Percentiles rank a stretch among this genome's conserved stretches.
These are phyloP conservation scores for Pterostichus niger DNA, from an alignment of 2,888 invertebrate species.

Conservation along the genomic window DNA sequence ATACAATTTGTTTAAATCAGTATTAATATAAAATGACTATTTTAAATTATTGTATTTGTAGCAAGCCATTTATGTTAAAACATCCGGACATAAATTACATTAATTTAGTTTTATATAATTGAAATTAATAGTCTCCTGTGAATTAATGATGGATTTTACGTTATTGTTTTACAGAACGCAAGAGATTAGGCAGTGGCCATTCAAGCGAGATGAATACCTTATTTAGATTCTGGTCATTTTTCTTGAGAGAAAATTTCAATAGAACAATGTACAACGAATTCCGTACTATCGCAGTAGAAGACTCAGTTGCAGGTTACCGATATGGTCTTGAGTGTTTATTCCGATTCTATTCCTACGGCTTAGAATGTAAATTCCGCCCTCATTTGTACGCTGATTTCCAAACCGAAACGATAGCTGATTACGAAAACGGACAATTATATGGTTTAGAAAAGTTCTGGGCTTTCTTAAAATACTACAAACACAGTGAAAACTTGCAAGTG, in stretches of 20 bases:
- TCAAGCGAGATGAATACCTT: conserved; percentile 99
- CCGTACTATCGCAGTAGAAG: conserved; percentile 93
- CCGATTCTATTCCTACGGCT: conserved; percentile 98
- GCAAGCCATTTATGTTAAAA: too few species aligned
- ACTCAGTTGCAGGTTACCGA: conserved; percentile 93
- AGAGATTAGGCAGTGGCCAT: conserved; percentile 94
- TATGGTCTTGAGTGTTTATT: conserved; percentile 93
- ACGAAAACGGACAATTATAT: conserved; percentile 95
- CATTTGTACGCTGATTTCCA: conserved; percentile 98
- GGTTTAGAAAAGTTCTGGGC: conserved; percentile 99
- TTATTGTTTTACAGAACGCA: conserved; percentile 85
- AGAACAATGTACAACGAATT: conserved; percentile 99
- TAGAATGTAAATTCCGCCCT: conserved; percentile 97
- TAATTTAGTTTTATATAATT: conserved; percentile 22
- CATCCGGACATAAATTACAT: conserved; percentile 11
- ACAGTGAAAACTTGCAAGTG: conserved; percentile 86
- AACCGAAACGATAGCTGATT: conserved; percentile 93
- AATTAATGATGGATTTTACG: conserved; percentile 32
- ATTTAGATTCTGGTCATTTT: conserved; percentile 99
- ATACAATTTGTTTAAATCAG: too few species aligned
- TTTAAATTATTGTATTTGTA: too few species aligned
- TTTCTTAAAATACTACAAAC: conserved; percentile 97
- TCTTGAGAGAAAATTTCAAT: conserved; percentile 98
- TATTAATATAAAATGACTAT: too few species aligned
- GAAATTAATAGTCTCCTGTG: conserved; percentile 39